These are phyloP conservation scores for Ctenopoma multispine DNA, from an alignment of 2,797 vertebrate species.

Conservation along the genomic window DNA sequence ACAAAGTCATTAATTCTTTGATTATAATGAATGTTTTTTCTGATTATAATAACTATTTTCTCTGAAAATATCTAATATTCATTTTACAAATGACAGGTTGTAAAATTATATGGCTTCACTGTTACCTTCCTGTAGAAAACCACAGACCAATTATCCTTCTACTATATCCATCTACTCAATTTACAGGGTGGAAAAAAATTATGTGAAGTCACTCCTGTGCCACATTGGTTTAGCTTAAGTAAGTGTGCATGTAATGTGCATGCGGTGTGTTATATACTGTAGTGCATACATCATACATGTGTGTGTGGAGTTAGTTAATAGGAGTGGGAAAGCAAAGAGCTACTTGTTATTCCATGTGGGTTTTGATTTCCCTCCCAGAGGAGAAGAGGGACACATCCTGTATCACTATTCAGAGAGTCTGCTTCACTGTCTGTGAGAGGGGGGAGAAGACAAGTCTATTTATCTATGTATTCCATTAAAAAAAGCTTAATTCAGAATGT, in stretches of 20 bases:
- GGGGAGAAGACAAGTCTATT: slow-evolving; percentile 26
- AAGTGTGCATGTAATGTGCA: not conserved
- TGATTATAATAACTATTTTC: too few species aligned
- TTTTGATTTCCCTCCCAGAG: slow-evolving; percentile 76
- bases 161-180: slow-evolving; percentile 1
- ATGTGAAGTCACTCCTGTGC: slow-evolving; percentile 3
- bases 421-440: slow-evolving; percentile 42
- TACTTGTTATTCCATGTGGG: slow-evolving; percentile 80
- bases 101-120: slow-evolving; percentile 23
- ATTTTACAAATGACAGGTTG: slow-evolving; percentile 30
- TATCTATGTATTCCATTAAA: not conserved
- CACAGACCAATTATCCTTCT: slow-evolving; percentile 25
- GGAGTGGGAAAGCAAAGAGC: slow-evolving; percentile 58
- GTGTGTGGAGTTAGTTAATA: slow-evolving; percentile 42
- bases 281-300: slow-evolving; percentile 16
- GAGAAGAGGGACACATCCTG: slow-evolving; percentile 72
- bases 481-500: slow-evolving; percentile 9
- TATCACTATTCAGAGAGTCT: slow-evolving; percentile 70
- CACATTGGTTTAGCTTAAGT: slow-evolving; percentile 27
- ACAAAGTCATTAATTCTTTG: slow-evolving; percentile 10
- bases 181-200: slow-evolving; percentile 20
- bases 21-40: slow-evolving; percentile 28
- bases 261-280: slow-evolving; percentile 14
- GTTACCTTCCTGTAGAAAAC: slow-evolving; percentile 7
- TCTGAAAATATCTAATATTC: too few species aligned